phyloP scores from a whole-genome alignment of 2,797 vertebrate species.

The Sebastes matsubarae region DNA sequence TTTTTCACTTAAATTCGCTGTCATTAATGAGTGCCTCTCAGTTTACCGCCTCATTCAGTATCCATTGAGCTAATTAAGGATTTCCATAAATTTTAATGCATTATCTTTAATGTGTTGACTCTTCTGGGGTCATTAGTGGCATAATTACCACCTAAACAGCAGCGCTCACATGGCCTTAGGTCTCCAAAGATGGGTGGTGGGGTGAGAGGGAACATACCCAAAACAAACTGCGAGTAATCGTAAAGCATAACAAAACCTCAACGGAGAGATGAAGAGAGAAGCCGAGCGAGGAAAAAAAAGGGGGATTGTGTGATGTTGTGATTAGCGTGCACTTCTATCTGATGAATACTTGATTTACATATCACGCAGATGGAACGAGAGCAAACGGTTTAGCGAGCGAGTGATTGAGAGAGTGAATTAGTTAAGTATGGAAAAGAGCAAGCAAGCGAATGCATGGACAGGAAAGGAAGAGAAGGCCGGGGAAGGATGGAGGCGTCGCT shows the following conservation, averaged over 20 bases:
- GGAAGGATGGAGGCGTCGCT: constrained; percentile 37
- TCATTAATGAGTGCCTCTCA: constrained; percentile 66
- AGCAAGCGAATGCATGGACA: neutral
- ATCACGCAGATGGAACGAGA: neutral
- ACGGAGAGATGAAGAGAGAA: constrained; percentile 8
- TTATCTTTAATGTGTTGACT: constrained; percentile 81
- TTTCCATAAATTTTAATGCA: constrained; percentile 83
- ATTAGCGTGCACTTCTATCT: constrained; percentile 37
- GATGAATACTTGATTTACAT: constrained; percentile 46
- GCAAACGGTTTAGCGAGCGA: constrained; percentile 14
- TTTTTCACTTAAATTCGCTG: constrained; percentile 17
- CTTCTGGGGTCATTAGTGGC: constrained; percentile 78
- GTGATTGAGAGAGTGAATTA: constrained; percentile 27
- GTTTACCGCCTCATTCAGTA: constrained; percentile 72
- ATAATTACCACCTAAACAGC: constrained; percentile 77
- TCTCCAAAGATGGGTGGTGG: constrained; percentile 13
- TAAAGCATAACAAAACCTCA: constrained; percentile 14
- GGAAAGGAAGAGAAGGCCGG: constrained; percentile 11
- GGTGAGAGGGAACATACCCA: neutral
- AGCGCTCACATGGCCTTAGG: constrained; percentile 31
- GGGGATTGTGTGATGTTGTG: neutral
- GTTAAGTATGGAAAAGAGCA: constrained; percentile 4
- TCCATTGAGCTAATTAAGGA: constrained; percentile 78
- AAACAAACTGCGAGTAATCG: constrained; percentile 28
- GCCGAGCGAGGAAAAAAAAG: neutral